These are phyloP conservation scores for Eupithecia subfuscata DNA, from an alignment of 2,888 invertebrate species.

Conservation along the genomic window DNA sequence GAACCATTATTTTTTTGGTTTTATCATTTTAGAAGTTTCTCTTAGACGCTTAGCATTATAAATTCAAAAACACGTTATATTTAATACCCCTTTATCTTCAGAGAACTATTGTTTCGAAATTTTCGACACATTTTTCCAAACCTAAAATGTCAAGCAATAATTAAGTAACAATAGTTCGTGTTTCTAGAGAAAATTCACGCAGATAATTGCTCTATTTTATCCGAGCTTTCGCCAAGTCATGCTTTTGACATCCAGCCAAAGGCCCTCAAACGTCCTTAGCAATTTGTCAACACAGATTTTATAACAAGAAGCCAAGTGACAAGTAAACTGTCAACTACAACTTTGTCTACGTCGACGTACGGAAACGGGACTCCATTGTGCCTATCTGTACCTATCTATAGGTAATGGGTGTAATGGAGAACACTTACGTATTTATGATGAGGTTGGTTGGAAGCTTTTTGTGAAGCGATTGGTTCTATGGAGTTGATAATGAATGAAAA, in stretches of 20 bases:
- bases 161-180: not conserved
- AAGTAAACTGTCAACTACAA: not conserved
- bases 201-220: not conserved
- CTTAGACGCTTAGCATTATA: no score
- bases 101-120: not conserved
- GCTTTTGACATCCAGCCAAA: conserved; percentile 2
- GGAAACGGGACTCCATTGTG: conserved; percentile 36
- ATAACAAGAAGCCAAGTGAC: not conserved
- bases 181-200: not conserved
- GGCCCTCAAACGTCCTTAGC: not conserved
- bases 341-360: conserved; percentile 29
- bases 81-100: not conserved
- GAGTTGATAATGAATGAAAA: conserved; percentile 19
- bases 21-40: no score
- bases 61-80: no score
- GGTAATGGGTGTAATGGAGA: conserved; percentile 50
- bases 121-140: not conserved
- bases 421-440: conserved; percentile 44
- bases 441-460: conserved; percentile 40
- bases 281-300: conserved; percentile 2
- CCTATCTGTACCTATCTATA: conserved; percentile 46
- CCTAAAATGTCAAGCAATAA: not conserved
- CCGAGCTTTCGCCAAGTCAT: not conserved
- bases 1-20: no score
- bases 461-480: conserved; percentile 32